Evolutionary conservation across 2,888 invertebrate genomes (phyloP).

Genomic region (Lithophane leautieri): DNA sequence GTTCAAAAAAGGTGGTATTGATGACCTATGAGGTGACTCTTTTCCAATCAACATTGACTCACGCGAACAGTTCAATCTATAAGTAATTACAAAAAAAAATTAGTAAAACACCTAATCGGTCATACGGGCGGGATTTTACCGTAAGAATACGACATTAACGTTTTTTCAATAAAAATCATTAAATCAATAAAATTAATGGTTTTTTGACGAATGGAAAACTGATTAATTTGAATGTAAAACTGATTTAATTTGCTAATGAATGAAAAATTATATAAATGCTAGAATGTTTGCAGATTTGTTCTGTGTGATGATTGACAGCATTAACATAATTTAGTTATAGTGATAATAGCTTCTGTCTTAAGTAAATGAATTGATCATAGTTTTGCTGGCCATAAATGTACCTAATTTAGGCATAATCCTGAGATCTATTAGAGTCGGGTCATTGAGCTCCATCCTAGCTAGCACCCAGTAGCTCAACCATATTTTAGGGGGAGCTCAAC

Average conservation of each 20-base stretch:
- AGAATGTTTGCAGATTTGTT: not conserved
- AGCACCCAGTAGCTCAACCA: not conserved
- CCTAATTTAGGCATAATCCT: not conserved
- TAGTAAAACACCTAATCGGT: slow-evolving; percentile 4
- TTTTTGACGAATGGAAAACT: not conserved
- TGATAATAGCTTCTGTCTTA: no score
- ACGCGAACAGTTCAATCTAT: not conserved
- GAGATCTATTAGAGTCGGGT: not conserved
- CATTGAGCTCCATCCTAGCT: not conserved
- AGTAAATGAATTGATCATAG: not conserved
- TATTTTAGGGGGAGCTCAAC: not conserved
- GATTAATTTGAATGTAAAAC: not conserved
- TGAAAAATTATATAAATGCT: not conserved
- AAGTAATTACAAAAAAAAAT: no score
- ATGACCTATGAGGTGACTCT: not conserved
- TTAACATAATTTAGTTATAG: not conserved
- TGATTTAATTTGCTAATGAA: not conserved
- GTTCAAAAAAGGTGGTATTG: not conserved
- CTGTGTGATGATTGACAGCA: not conserved
- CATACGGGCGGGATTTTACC: slow-evolving; percentile 4
- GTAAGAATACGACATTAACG: not conserved
- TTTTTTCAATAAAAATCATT: slow-evolving; percentile 22
- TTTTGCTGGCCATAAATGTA: not conserved
- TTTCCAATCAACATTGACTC: not conserved
- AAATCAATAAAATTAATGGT: slow-evolving; percentile 3